Evolutionary conservation across 1,140 invertebrate species (phyloP).

Genomic region (Brachionus rotundiformis): DNA sequence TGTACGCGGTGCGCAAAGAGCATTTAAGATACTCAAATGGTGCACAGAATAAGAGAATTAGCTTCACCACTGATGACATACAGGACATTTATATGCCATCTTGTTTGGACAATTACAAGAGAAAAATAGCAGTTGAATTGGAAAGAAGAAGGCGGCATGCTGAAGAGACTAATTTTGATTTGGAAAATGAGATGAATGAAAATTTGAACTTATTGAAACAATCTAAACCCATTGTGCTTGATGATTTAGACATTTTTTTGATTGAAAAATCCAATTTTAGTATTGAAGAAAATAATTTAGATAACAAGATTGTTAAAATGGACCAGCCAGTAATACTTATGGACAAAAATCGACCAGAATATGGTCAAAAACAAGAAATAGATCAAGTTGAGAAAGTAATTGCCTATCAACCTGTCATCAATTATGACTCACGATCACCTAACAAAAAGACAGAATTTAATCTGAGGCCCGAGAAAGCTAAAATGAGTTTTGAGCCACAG

Average conservation of each 20-base stretch:
- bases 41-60: neutral
- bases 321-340: neutral
- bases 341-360: neutral
- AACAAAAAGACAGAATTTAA: no score
- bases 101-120: slow-evolving; percentile 45
- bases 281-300: neutral
- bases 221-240: neutral
- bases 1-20: slow-evolving; percentile 32
- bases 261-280: slow-evolving; percentile 5
- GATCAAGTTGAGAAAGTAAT: neutral
- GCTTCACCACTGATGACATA: slow-evolving; percentile 50
- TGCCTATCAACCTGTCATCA: neutral
- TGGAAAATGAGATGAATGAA: neutral
- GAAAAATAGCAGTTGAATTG: slow-evolving; percentile 51
- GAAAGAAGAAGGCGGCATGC: slow-evolving; percentile 20
- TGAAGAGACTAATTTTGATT: neutral
- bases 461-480: no score
- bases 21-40: slow-evolving; percentile 44
- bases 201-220: neutral
- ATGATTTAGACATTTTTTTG: slow-evolving; percentile 49
- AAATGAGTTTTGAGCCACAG: neutral
- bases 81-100: slow-evolving; percentile 48
- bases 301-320: neutral
- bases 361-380: no score
- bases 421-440: neutral